Evolutionary conservation across 2,888 invertebrate genomes (phyloP), one percentile per base, ranked within the genome.

Genomic region (Drosophila borealis): DNA sequence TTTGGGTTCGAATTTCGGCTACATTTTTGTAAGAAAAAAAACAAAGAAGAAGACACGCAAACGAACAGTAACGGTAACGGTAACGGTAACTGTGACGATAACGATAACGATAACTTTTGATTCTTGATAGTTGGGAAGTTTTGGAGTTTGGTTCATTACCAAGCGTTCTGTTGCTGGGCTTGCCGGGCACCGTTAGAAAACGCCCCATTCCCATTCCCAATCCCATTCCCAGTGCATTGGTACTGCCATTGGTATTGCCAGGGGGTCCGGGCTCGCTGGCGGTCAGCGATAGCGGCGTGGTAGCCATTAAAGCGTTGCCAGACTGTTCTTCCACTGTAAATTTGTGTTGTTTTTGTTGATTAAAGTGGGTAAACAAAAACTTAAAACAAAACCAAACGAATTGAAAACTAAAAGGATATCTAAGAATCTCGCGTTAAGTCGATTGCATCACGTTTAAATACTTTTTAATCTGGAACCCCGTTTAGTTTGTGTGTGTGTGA

Each of bases 261-360:
- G 88, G 68, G 9, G 86, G 81, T 84, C 89, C 89, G 44, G 89
- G 87, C 51, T 87, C 88, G 70, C 84, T 84, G 78, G 90, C 89
- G 60, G 91, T 86, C 39, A 90, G 68, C 61, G 92, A 90, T 73
- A 90, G 75, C 66, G 91, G 85, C 69, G 91, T 84, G 73, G 84
- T 90, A 21, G 89, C 89, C 67, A 78, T 70, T 65, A 91, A 84
- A 70, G 80, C 70, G 64, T 75, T 76, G 61, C 80, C 79, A 70
- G 82, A 84, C 68, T 92, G 92, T 71, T 92, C 92, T 89, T 92
- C 92, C 90, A 92, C 92, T 92, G 90, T 78, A 78, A 91, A 91
- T 85, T 88, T 66, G 60, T 45, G 39, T 68, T 60, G 54, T 36
- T 48, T 57, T 67, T 49, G 39, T 54, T 33, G 46, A 39, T 65